phyloP scores from a whole-genome alignment of 2,113 vertebrate species.

The Phalacrocorax brasilianus region DNA sequence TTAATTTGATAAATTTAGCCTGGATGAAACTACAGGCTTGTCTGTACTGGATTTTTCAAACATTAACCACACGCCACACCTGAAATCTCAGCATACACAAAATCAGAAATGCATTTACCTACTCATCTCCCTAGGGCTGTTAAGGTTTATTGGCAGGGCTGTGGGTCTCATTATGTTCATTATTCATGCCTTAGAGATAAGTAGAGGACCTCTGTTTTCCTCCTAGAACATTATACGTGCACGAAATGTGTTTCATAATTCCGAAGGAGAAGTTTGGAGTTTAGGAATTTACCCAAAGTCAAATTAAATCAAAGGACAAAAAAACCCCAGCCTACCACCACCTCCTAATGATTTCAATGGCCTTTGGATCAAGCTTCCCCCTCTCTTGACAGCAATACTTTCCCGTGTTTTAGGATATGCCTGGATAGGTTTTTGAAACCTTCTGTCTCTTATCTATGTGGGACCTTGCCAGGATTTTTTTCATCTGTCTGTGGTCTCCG shows the following conservation, averaged over 20 bases:
- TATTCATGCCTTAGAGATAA: conserved; percentile 32
- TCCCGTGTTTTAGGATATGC: neutral
- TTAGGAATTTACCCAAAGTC: conserved; percentile 40
- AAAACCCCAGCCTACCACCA: neutral
- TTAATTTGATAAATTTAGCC: conserved; percentile 36
- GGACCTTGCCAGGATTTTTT: conserved; percentile 43
- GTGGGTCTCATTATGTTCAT: conserved; percentile 47
- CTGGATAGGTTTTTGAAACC: conserved; percentile 39
- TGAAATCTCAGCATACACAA: conserved; percentile 28
- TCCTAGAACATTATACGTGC: neutral
- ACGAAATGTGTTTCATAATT: neutral
- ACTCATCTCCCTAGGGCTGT: conserved; percentile 28
- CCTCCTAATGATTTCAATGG: neutral
- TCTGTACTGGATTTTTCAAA: conserved; percentile 46
- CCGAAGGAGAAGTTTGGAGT: neutral
- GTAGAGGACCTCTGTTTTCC: conserved; percentile 24
- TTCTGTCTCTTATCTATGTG: conserved; percentile 46
- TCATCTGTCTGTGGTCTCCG: conserved; percentile 51
- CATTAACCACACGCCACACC: conserved; percentile 34
- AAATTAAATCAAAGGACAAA: conserved; percentile 32
- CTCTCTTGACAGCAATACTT: conserved; percentile 20
- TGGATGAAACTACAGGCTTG: conserved; percentile 45
- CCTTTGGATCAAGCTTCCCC: neutral
- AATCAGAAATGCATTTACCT: conserved; percentile 27
- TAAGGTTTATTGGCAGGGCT: conserved; percentile 40